phyloP scores from a whole-genome alignment of 2,113 vertebrate species.

The Elaphurus davidianus region DNA sequence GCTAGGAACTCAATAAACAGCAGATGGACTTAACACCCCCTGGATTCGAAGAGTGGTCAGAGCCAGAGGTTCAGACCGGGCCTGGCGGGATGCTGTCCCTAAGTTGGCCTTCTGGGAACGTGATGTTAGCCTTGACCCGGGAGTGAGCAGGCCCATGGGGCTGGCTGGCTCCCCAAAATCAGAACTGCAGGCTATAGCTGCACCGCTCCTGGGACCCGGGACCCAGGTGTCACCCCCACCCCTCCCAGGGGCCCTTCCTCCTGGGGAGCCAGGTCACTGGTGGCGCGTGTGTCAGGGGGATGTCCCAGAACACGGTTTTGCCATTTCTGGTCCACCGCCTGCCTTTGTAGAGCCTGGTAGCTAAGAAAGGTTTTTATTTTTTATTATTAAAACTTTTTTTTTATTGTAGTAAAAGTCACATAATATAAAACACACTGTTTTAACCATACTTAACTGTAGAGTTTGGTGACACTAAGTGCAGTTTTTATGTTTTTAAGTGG shows the following conservation, averaged over 20 bases:
- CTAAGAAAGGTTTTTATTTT: neutral
- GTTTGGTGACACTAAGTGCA: neutral
- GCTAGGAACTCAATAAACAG: too few relatives aligned
- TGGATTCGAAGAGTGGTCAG: neutral
- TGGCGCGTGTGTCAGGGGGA: neutral
- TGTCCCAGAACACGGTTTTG: neutral
- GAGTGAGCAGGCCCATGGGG: neutral
- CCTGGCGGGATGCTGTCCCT: neutral
- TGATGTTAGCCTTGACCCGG: neutral
- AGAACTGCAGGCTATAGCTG: accelerated
- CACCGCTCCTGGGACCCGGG: accelerated
- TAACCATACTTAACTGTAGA: neutral
- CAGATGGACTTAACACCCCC: neutral
- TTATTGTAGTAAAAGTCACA: neutral
- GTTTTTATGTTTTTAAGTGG: neutral
- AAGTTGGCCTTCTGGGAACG: neutral
- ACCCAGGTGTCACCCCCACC: neutral
- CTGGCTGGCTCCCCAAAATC: neutral
- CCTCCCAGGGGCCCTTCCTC: neutral
- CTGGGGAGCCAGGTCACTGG: accelerated
- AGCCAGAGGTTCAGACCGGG: neutral
- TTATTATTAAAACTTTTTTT: neutral
- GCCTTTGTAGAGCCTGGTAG: neutral
- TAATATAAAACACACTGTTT: neutral
- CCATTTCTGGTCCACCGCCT: neutral